Base-by-base conservation (phyloP, 23 tunicate genomes). In the Pegea sp. region DNA sequence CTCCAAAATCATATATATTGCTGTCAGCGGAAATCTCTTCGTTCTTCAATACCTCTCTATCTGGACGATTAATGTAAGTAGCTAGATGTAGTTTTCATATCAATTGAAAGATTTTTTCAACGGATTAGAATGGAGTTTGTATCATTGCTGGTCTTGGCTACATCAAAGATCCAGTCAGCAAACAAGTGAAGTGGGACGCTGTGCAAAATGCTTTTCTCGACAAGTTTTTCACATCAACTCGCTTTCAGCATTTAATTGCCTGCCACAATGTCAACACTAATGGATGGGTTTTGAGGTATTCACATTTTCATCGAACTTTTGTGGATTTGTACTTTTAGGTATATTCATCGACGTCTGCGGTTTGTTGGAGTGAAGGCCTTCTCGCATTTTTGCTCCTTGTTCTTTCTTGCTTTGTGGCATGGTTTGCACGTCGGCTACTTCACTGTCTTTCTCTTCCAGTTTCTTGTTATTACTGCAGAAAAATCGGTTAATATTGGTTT, bases 391-490 rank as follows among this genome's bases (percentile, higher is more conserved):
- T 20, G 67, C 8, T 50, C 75, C 11, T 48, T 88, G 28, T 16
- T 33, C 26, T 88, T 88, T 30, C 69, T 88, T 29, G 97, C 97
- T 7, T 49, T 88, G 4, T 88, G 97, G 97, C 97, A 88, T 54
- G 97, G 97, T 21, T 64, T 71, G 26, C 89, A 88, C 64, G 72
- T 54, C 34, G 90, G 81, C 23, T 88, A 88, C 54, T 76, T 88
- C 52, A 69, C 87, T 21, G 55, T 64, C 55, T 88, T 88, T 61
- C 29, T 58, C 4, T 71, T 69, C 48, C 81, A 88, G 54, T 88
- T 69, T 42, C 22, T 76, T 20, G 64, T 59, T 19, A 76, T 79
- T 72, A 70, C 70, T 7, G 78, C 48, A 7, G 93, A 79, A 59
- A 64, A 60, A 30, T 68, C 63, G 69, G 69, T 74, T 34, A 30